These are phyloP conservation scores for Microcebus jonahi DNA, from an alignment of 2,113 vertebrate genomes.

Conservation along the genomic window DNA sequence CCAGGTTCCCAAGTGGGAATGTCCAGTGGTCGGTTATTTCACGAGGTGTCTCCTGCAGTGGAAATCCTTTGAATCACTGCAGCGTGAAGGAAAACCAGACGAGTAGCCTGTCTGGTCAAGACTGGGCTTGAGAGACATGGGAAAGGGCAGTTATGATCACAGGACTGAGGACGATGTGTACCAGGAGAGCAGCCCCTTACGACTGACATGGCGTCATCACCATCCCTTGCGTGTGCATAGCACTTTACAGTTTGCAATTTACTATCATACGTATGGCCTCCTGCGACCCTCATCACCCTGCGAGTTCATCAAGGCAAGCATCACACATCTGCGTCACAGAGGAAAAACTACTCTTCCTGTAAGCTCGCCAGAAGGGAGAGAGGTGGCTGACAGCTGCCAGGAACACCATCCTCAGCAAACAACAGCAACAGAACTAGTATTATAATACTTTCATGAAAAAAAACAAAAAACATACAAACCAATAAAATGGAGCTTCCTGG, in stretches of 20 bases:
- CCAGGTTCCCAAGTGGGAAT: background rate
- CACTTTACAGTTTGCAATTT: background rate
- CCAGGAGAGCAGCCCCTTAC: background rate
- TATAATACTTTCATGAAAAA: background rate
- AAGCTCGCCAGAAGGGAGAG: background rate
- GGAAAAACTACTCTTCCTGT: background rate
- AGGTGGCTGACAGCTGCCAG: background rate
- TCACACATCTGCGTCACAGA: background rate
- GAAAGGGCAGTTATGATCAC: no score
- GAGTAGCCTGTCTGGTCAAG: background rate
- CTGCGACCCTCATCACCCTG: background rate
- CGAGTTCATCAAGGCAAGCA: background rate
- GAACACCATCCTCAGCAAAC: background rate
- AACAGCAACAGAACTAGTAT: background rate
- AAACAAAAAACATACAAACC: no score
- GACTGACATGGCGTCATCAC: background rate
- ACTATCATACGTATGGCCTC: background rate
- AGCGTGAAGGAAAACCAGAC: background rate
- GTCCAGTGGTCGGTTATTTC: background rate
- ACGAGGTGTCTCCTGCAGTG: background rate
- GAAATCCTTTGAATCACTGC: background rate
- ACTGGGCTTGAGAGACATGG: background rate
- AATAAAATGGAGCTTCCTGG: background rate
- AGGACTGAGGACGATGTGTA: background rate
- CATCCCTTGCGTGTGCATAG: rapidly evolving